These are phyloP conservation scores for Xiphorhynchus elegans DNA, from an alignment of 2,113 vertebrate species.

Conservation along the genomic window DNA sequence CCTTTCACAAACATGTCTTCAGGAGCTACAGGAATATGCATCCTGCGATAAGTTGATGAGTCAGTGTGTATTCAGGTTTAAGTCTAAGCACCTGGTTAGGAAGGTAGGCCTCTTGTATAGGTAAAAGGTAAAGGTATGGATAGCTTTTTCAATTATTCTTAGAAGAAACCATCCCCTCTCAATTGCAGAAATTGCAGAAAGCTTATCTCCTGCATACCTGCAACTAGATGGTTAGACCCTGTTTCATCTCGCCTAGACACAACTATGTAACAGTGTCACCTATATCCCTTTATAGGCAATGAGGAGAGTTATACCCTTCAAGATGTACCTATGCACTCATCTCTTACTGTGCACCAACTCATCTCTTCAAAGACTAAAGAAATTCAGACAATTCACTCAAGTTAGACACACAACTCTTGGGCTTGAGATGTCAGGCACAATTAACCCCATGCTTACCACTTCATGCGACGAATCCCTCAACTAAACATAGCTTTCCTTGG, in stretches of 20 bases:
- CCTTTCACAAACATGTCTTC: not conserved
- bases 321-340: not conserved
- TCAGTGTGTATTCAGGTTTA: not conserved
- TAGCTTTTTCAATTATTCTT: not conserved
- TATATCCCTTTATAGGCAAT: not conserved
- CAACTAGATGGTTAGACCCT: not conserved
- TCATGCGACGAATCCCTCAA: accelerated
- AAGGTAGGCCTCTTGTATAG: not conserved
- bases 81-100: not conserved
- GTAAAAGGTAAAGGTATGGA: not conserved
- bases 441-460: not conserved
- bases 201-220: not conserved
- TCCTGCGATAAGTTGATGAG: not conserved
- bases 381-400: not conserved
- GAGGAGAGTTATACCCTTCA: not conserved
- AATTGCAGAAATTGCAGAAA: not conserved
- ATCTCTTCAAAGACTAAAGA: not conserved
- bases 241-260: not conserved
- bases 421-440: not conserved
- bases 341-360: not conserved
- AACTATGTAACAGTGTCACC: not conserved
- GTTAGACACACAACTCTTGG: not conserved
- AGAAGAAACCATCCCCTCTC: not conserved
- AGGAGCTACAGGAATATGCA: not conserved
- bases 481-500: not conserved